Percentiles rank a stretch among this genome's conserved stretches.
phyloP scores from a whole-genome alignment of 2,888 invertebrate species.

The Morpho helenor region DNA sequence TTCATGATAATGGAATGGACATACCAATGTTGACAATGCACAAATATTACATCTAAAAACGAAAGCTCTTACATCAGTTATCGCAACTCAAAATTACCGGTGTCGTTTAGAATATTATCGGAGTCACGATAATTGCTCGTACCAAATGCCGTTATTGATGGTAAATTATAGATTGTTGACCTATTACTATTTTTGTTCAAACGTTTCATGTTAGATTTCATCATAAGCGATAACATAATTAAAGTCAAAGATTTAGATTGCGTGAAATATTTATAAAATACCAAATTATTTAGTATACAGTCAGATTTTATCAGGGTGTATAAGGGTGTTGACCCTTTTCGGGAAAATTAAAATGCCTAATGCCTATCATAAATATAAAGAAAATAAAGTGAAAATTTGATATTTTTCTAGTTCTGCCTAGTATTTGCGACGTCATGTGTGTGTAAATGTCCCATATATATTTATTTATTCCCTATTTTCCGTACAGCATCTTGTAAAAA shows the following conservation, averaged over 20 bases:
- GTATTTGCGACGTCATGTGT: too few species aligned
- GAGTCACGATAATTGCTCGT: background rate
- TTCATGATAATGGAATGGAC: background rate
- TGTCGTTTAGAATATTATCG: constrained; percentile 7
- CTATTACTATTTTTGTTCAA: background rate
- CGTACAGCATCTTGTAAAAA: too few species aligned
- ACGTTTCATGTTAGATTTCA: background rate
- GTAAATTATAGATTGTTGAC: background rate
- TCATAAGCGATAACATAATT: background rate
- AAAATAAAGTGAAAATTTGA: too few species aligned
- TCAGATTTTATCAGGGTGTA: too few species aligned
- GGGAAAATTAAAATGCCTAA: too few species aligned
- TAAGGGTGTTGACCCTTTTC: too few species aligned
- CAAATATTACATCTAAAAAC: constrained; percentile 7
- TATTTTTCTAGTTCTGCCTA: too few species aligned
- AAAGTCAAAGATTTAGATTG: background rate
- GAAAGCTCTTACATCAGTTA: constrained; percentile 10
- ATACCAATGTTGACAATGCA: background rate
- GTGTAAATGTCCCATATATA: too few species aligned
- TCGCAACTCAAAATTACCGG: constrained; percentile 6
- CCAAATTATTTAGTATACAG: too few species aligned
- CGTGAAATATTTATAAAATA: background rate
- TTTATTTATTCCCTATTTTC: too few species aligned
- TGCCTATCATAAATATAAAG: too few species aligned
- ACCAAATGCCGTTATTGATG: background rate